Evolutionary conservation across 2,113 vertebrate genomes (phyloP), one percentile per base, ranked within the genome.

Genomic region (Dolichotis patagonum): DNA sequence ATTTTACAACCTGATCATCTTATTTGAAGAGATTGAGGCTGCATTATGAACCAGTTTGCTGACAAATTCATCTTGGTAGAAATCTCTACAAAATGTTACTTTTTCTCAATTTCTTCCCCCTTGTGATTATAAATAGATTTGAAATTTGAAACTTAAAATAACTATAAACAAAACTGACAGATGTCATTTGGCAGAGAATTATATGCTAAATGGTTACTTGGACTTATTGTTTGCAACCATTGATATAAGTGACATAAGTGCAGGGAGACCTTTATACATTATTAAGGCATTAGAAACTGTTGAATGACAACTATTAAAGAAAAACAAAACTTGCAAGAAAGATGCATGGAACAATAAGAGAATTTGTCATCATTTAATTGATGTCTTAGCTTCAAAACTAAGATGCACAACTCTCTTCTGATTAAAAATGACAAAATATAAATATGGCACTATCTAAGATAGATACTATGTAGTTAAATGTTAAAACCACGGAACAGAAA

Each of bases 1-100:
- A 49, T 75, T 96, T 96, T 73, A 94, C 41, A 89, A 3, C 77
- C 41, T 96, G 94, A 97, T 88, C 46, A 92, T 77, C 95, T 58
- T 38, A 75, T 7, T 82, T 69, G 43, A 95, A 85, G n/a, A 88
- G 86, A 90, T 32, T 32, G 20, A 94, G 43, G 32, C n/a, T 71
- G 28, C 3, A 71, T 82, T 90, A 65, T 78, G 14, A 95, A 84
- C 67, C 77, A 14, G 46, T 81, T 93, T 93, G 38, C 56, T 86
- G 1, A 85, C 65, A 32, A 95, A 90, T 92, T 80, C 30, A 77
- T 88, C 60, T 89, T 75, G 43, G 69, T 67, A 73, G 58, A 91
- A 94, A 95, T 73, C 16, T 75, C 46, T 86, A 52, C 38, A 28
- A 94, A 91, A 90, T 65, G n/a, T 67, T 89, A 12, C 0, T 71